Base-by-base conservation (phyloP, 2,888 invertebrate species). In the Malachius bipustulatus region DNA sequence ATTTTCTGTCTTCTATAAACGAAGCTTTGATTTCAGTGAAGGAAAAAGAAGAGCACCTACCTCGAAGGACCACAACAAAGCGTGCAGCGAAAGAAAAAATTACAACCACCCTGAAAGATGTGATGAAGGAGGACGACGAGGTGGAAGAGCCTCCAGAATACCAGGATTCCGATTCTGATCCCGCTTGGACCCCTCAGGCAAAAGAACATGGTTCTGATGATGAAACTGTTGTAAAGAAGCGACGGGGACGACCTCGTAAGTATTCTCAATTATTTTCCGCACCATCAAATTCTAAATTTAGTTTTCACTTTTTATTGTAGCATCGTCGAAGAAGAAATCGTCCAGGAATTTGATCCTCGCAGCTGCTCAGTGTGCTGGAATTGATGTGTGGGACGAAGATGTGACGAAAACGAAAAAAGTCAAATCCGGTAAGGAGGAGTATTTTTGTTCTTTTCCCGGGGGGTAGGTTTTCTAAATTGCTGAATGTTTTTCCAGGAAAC, bases 181-280 rank as follows among this genome's bases (percentile, higher is more conserved):
- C 78, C 4, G 77, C 76, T n/a, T 80, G 79, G 79, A 77, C 75
- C n/a, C 79, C 79, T 4, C 68, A 70, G 41, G 70, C 69, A 19
- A 71, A 69, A 47, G 59, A 55, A 26, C 59, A 59, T 13, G 53
- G 55, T 3, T 47, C 47, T 3, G 64, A 61, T 6, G 63, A 63
- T 11, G 57, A 62, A 10, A 55, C 60, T 6, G 52, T 62, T 1
- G 54, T 62, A 16, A 52, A 58, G 26, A 63, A 64, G 40, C 63
- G 62, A 39, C 55, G 61, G 15, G 54, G 55, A 10, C 39, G 47
- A 29, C 40, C 48, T 26, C 47, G 48, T n/a, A 6, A 24, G 24
- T 10, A 4, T 24, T 32, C 36, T 26, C 15, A 9, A 26, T 32
- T 38, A 36, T 30, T 29, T n/a, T n/a, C n/a, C n/a, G n/a, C n/a